Evolutionary conservation across 2,797 vertebrate species (phyloP), one percentile per base, ranked within the genome.

Genomic region (Trichosurus vulpecula): DNA sequence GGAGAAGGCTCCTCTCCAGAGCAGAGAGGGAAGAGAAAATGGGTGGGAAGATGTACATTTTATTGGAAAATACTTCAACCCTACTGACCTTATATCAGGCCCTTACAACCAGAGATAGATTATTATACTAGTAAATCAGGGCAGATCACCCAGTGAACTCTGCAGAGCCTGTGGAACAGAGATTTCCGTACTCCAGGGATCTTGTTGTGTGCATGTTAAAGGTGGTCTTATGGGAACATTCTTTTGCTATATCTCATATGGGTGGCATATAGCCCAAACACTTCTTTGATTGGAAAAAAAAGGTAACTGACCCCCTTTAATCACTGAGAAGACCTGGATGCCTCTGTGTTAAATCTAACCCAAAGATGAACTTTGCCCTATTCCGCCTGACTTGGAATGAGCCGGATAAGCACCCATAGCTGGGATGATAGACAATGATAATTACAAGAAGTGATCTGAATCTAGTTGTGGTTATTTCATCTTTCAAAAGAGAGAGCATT

Each of bases 41-140:
- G 91, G 47, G 0, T 0, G 74, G 0, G 58, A 52, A 0, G 56
- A 53, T 52, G 6, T 54, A 54, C 35, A n/a, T 90, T 95, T 95
- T 90, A 90, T 2, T 29, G 55, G 93, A 2, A 53, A 96, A 96
- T 61, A 96, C 61, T 95, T 96, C 95, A 92, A 91, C 93, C 54
- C 22, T 35, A 16, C 54, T 92, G 94, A 66, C 66, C 3, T 2
- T 16, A 47, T 27, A 66, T 95, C 35, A 0, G 2, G 31, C 57
- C 90, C 51, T 53, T 89, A n/a, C 22, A 90, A 47, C 66, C 31
- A 92, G 56, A 91, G 47, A 35, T 90, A 95, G 95, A 92, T 55
- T 31, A 2, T 81, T 96, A 61, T 94, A 89, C 74, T 93, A 16
- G 0, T 35, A 92, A 94, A 54, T 92, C 91, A 0, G 25, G 97